Conservation (phyloP, 2,797 vertebrate genomes). For the Semotilus atromaculatus region DNA sequence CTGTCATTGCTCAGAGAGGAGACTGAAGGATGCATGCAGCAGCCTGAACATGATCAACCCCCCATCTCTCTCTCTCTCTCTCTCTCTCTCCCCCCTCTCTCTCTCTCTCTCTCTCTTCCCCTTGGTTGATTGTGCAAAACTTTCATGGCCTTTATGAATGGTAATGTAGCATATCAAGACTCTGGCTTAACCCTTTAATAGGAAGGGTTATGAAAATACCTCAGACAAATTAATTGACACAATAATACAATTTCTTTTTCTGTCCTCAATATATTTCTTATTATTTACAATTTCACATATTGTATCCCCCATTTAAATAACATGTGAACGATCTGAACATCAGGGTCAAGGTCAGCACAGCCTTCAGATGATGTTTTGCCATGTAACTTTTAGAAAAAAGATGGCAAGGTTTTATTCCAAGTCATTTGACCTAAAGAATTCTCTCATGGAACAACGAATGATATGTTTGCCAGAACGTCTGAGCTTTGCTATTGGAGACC, state of each 20-base stretch:
- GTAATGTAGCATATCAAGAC: background rate
- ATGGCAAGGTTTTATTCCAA: background rate
- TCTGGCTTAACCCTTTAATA: background rate
- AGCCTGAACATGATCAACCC: background rate
- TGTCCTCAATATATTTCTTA: background rate
- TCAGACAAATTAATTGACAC: background rate
- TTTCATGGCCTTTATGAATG: background rate
- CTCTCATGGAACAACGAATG: background rate
- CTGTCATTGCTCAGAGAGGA: background rate
- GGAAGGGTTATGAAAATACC: background rate
- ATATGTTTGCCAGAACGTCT: background rate
- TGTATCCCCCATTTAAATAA: background rate
- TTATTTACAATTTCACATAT: background rate
- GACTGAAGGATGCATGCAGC: conserved; percentile 9
- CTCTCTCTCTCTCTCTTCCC: background rate
- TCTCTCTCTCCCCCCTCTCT: background rate
- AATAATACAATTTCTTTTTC: background rate
- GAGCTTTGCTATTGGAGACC: too few relatives aligned
- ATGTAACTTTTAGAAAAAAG: background rate
- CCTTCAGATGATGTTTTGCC: background rate
- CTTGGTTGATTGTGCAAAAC: background rate
- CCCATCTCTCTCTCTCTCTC: background rate
- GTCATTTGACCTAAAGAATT: background rate
- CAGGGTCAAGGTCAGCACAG: background rate
- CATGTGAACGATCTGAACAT: background rate